phyloP scores from a whole-genome alignment of 2,797 vertebrate genomes.

The Rallus crepitans region DNA sequence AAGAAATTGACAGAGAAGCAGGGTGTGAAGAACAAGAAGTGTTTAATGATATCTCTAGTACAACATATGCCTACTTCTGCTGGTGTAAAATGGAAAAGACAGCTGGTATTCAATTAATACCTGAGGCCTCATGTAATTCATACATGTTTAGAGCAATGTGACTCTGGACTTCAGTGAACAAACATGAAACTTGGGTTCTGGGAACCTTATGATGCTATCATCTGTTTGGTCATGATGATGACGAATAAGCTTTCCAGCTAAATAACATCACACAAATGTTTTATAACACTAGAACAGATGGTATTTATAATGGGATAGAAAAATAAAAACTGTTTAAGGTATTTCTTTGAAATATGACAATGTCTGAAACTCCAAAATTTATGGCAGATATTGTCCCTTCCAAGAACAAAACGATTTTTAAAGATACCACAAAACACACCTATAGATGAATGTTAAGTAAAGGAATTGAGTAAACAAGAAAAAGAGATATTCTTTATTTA shows the following conservation, averaged over 20 bases:
- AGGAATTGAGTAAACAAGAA: not conserved
- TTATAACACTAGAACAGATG: not conserved
- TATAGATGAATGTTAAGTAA: not conserved
- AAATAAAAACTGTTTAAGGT: not conserved
- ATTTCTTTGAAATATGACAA: not conserved
- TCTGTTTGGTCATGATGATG: not conserved
- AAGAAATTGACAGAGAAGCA: not conserved
- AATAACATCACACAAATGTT: not conserved
- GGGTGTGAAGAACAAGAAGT: not conserved
- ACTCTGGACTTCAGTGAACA: not conserved
- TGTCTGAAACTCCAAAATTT: not conserved
- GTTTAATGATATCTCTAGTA: not conserved
- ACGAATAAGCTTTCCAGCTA: not conserved
- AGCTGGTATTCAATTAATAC: not conserved
- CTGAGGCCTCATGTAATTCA: not conserved
- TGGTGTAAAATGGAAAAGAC: fast-evolving
- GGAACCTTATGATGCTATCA: not conserved
- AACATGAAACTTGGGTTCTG: not conserved
- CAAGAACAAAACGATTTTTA: not conserved
- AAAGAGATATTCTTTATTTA: not conserved
- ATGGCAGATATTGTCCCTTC: not conserved
- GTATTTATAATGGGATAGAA: not conserved
- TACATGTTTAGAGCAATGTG: not conserved
- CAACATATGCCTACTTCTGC: not conserved
- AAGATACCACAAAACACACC: not conserved